Conservation (phyloP, 2,888 invertebrate species). For the Sceliomorpha sp. region DNA sequence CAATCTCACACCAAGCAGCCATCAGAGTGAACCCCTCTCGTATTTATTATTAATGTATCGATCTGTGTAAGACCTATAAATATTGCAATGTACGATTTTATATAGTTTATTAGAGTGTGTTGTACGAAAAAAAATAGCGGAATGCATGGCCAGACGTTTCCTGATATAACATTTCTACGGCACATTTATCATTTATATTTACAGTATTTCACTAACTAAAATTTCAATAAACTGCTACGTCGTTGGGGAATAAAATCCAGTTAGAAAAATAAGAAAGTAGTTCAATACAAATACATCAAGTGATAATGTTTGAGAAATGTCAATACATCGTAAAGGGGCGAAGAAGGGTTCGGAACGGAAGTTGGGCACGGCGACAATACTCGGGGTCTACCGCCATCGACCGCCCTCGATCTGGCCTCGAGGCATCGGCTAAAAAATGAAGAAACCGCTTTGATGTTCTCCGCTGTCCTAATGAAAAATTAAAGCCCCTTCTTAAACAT, state of each 20-base stretch:
- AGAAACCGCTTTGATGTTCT: constrained; percentile 76
- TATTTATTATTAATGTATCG: constrained; percentile 81
- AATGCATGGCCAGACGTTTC: too few relatives aligned
- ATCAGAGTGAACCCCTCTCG: constrained; percentile 75
- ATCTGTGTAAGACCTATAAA: constrained; percentile 72
- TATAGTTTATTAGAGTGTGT: constrained; percentile 23
- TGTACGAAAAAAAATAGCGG: constrained; percentile 17
- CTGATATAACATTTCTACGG: too few relatives aligned
- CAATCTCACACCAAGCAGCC: constrained; percentile 77
- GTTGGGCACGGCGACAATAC: constrained; percentile 65
- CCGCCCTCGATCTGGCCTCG: constrained; percentile 66
- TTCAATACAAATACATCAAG: constrained; percentile 62
- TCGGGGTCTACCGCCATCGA: constrained; percentile 49
- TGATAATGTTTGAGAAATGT: constrained; percentile 77
- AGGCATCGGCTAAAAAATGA: constrained; percentile 76
- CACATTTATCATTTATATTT: too few relatives aligned
- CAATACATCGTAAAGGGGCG: constrained; percentile 68
- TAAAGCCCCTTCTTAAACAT: constrained; percentile 80
- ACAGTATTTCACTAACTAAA: too few relatives aligned
- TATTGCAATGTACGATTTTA: constrained; percentile 65
- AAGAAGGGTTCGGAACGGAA: constrained; percentile 62
- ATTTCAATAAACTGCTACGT: too few relatives aligned
- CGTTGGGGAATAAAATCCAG: background rate
- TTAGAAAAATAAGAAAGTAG: constrained; percentile 20
- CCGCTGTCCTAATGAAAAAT: constrained; percentile 79